phyloP scores from a whole-genome alignment of 2,888 invertebrate species.

The Oegoconia quadripuncta region DNA sequence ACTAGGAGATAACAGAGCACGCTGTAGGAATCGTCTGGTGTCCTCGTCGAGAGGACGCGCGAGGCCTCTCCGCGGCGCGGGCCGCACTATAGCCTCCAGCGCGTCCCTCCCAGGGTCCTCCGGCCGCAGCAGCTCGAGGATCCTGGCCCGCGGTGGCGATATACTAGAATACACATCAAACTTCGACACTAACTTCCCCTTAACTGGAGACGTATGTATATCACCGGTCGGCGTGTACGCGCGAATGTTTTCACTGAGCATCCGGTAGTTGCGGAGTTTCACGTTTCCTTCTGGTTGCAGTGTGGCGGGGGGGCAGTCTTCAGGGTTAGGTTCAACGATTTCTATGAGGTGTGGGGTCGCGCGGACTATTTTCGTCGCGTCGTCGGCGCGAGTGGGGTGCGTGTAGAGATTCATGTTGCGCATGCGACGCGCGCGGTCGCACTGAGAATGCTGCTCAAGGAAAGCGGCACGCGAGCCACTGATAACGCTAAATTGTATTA shows the following conservation, averaged over 20 bases:
- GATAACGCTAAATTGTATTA: constrained; percentile 14
- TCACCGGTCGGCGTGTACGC: constrained; percentile 63
- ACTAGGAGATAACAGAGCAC: constrained; percentile 55
- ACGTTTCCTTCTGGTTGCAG: constrained; percentile 62
- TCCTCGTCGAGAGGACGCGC: constrained; percentile 62
- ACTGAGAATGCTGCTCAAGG: constrained; percentile 30
- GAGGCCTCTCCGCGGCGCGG: constrained; percentile 58
- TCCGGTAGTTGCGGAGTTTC: constrained; percentile 56
- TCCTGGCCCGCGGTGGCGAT: constrained; percentile 57
- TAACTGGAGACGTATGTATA: constrained; percentile 51
- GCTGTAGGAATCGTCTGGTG: constrained; percentile 60
- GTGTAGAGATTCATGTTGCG: too few relatives aligned
- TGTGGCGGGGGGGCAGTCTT: constrained; percentile 40
- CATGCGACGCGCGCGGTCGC: constrained; percentile 29
- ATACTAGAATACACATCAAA: constrained; percentile 54
- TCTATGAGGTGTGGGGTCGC: constrained; percentile 43
- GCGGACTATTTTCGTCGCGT: constrained; percentile 28
- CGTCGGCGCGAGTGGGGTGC: too few relatives aligned
- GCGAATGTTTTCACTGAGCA: constrained; percentile 55
- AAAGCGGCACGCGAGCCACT: constrained; percentile 29
- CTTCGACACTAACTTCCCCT: constrained; percentile 57
- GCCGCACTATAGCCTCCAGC: constrained; percentile 64
- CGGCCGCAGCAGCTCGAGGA: constrained; percentile 61
- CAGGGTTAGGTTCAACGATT: constrained; percentile 51
- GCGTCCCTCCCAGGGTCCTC: constrained; percentile 62